Conservation (phyloP, 2,888 invertebrate genomes). For the Hybos culiciformis region DNA sequence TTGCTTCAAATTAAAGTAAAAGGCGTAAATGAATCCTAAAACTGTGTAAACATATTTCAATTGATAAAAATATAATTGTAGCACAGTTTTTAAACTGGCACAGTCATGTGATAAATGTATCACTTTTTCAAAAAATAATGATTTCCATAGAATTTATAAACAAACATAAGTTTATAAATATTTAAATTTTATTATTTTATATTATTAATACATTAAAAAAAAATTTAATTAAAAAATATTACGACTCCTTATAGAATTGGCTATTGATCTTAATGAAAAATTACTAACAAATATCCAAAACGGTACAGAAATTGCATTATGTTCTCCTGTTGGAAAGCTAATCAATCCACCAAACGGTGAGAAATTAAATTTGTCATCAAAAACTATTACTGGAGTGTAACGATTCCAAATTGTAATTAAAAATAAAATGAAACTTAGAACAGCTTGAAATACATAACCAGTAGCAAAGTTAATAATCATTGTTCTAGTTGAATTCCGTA, state of each 20-base stretch:
- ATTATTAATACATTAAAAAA: background rate
- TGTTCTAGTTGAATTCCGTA: background rate
- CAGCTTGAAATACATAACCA: conserved; percentile 31
- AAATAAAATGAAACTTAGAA: conserved; percentile 30
- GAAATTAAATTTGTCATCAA: conserved; percentile 35
- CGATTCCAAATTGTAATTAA: conserved; percentile 35
- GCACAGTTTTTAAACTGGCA: too few species aligned
- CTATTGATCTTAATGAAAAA: conserved; percentile 22
- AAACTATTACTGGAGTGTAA: conserved; percentile 35
- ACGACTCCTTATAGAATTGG: background rate
- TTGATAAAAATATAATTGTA: too few species aligned
- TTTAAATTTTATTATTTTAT: background rate
- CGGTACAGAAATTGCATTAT: conserved; percentile 39
- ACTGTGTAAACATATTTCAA: too few species aligned
- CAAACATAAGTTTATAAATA: background rate
- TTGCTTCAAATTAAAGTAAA: too few species aligned
- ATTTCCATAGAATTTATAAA: too few species aligned
- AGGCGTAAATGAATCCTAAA: too few species aligned
- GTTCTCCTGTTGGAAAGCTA: conserved; percentile 38
- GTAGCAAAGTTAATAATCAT: conserved; percentile 5
- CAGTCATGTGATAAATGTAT: too few species aligned
- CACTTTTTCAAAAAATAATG: too few species aligned
- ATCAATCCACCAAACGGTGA: conserved; percentile 37
- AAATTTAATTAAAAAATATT: background rate
- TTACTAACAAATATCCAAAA: conserved; percentile 40